Percentiles rank a stretch among this genome's conserved stretches.
These are phyloP conservation scores for Fistularia tabacaria DNA, from an alignment of 2,797 vertebrate genomes.

Conservation along the genomic window DNA sequence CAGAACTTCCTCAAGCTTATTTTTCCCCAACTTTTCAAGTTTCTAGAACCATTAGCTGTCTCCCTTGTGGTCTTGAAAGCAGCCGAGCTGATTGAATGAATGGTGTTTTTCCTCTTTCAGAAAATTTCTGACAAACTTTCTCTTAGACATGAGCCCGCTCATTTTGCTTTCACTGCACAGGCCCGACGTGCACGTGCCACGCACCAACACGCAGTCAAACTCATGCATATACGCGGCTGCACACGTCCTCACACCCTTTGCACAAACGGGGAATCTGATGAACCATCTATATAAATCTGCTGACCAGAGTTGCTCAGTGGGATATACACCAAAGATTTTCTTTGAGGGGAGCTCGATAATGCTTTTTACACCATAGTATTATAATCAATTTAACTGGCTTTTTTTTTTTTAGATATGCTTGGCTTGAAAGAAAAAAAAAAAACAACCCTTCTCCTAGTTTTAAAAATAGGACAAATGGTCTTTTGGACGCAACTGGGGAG, in stretches of 20 bases:
- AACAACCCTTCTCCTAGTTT: constrained; percentile 43
- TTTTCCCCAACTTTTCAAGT: constrained; percentile 69
- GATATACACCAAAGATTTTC: constrained; percentile 51
- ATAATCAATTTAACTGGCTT: constrained; percentile 64
- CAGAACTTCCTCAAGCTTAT: constrained; percentile 71
- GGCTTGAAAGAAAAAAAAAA: constrained; percentile 18
- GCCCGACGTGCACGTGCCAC: constrained; percentile 9
- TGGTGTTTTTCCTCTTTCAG: constrained; percentile 56
- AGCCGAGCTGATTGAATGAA: constrained; percentile 62
- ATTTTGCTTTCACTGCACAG: background rate
- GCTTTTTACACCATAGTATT: constrained; percentile 59
- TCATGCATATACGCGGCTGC: constrained; percentile 7
- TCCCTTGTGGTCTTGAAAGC: constrained; percentile 66
- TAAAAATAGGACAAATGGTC: constrained; percentile 72
- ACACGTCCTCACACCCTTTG: constrained; percentile 4
- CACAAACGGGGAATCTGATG: constrained; percentile 21
- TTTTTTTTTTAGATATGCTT: constrained; percentile 59
- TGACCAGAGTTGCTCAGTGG: constrained; percentile 48
- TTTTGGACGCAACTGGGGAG: constrained; percentile 61
- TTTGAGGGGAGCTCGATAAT: constrained; percentile 41
- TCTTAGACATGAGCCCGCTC: constrained; percentile 36
- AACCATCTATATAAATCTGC: constrained; percentile 55
- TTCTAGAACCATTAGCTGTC: constrained; percentile 58
- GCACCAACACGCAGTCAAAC: too few relatives aligned
- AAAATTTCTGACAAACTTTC: constrained; percentile 54